Base-by-base conservation (phyloP, 2,113 vertebrate species). In the Oreochromis spilurus region DNA sequence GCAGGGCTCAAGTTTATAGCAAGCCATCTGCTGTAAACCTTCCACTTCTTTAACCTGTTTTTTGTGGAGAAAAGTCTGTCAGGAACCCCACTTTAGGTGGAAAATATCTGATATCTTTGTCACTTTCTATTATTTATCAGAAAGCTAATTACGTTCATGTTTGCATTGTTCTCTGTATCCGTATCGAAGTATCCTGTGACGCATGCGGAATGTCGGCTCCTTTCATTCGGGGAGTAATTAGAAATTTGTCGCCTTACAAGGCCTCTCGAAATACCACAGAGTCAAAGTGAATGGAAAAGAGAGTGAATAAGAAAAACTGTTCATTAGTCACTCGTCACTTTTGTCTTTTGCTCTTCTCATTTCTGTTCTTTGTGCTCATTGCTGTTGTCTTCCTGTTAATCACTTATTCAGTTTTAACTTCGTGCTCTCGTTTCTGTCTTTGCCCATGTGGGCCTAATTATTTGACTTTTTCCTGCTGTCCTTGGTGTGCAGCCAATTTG, bases 141-240 rank as follows among this genome's bases (percentile, higher is more conserved):
- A 6, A 3, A 70, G 50, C 62, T 92, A 90, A 94, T 92, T 88
- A 86, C 60, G 70, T 60, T 84, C 31, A 79, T 62, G 86, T 88
- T 88, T 31, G 2, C 67, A 84, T 90, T 94, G 92, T 87, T 92
- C 86, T 86, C 85, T 86, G 50, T 53, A 36, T 88, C 72, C 65
- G 4, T 87, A 79, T 88, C 24, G 79, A 67, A 67, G 78, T 89
- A 55, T 79, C 82, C 26, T 83, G 82, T 24, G 84, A 87, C 62
- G 43, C 65, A 54, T 87, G 82, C 57, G 65, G 83, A 90, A 90
- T 10, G 79, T 80, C 29, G 38, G 19, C 84, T 54, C 53, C 53
- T 92, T 93, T 93, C 79, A 82, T 91, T 90, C 70, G 77, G 79
- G 54, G 84, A 79, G 85, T 92, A 91, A 93, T 95, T 92, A 92